Conservation (phyloP, 92 coral and sea anemone genomes). For the Desmophyllum pertusum region DNA sequence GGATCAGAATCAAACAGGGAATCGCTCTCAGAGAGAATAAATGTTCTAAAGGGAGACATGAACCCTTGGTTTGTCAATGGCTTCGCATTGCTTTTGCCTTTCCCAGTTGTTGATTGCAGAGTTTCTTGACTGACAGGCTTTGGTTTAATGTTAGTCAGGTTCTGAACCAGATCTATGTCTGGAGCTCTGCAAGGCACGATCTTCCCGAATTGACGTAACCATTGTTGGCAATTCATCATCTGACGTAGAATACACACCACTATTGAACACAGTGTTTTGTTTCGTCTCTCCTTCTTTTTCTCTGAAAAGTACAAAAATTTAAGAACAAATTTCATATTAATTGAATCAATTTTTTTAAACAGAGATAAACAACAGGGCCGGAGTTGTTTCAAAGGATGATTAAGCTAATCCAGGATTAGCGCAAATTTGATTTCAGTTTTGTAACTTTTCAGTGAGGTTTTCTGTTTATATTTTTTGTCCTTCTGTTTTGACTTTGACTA, state of each 20-base stretch:
- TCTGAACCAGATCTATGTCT: conserved; percentile 19
- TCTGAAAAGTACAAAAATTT: conserved; percentile 42
- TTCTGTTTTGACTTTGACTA: too few species aligned
- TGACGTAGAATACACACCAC: background rate
- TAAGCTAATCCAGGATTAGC: too few species aligned
- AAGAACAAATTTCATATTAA: too few species aligned
- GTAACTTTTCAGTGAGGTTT: too few species aligned
- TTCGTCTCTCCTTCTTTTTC: conserved; percentile 48
- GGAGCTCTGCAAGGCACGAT: background rate
- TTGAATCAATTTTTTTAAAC: too few species aligned
- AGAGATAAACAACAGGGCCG: too few species aligned
- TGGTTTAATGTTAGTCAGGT: conserved; percentile 64
- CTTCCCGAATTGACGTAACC: background rate
- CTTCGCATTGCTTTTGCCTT: background rate
- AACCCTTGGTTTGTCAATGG: conserved; percentile 24
- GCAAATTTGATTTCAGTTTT: too few species aligned
- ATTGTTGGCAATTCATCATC: conserved; percentile 19
- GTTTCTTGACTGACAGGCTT: conserved; percentile 22
- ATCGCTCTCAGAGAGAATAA: conserved; percentile 69
- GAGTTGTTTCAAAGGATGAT: too few species aligned
- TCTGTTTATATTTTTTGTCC: too few species aligned
- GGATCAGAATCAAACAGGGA: conserved; percentile 83
- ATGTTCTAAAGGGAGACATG: conserved; percentile 89
- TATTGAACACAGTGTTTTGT: background rate
- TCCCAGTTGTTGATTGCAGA: background rate